Evolutionary conservation across 2,113 vertebrate species (phyloP).

Genomic region (Epinephelus fuscoguttatus): DNA sequence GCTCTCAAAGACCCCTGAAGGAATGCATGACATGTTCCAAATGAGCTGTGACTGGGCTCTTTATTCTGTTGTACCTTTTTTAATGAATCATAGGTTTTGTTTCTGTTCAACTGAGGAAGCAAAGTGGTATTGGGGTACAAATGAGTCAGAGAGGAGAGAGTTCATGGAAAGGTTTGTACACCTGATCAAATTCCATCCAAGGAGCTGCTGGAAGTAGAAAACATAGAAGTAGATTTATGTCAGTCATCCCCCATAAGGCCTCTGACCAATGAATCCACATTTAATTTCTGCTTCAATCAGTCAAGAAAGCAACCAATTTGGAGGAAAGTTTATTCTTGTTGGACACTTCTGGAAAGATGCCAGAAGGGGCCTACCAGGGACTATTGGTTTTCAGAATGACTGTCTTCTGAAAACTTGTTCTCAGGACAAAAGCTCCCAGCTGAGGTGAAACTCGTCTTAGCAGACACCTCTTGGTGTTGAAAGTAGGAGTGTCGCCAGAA

Average conservation of each 20-base stretch:
- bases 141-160: conserved; percentile 11
- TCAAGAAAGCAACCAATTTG: neutral
- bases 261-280: neutral
- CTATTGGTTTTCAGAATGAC: neutral
- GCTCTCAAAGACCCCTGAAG: neutral
- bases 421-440: neutral
- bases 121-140: neutral
- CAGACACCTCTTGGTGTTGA: neutral
- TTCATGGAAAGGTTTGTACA: conserved; percentile 16
- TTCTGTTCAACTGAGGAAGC: conserved; percentile 8
- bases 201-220: neutral
- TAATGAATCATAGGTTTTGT: neutral
- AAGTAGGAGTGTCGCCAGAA: neutral
- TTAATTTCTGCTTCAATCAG: neutral
- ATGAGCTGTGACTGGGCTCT: neutral
- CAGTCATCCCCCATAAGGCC: neutral
- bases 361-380: neutral
- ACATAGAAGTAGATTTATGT: neutral
- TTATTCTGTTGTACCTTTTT: neutral
- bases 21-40: conserved; percentile 1
- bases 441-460: conserved; percentile 21
- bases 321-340: neutral
- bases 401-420: neutral
- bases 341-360: neutral
- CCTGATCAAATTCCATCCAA: conserved; percentile 3